Evolutionary conservation across 2,797 vertebrate genomes (phyloP), one percentile per base, ranked within the genome.

Genomic region (Periophthalmus magnuspinnatus): DNA sequence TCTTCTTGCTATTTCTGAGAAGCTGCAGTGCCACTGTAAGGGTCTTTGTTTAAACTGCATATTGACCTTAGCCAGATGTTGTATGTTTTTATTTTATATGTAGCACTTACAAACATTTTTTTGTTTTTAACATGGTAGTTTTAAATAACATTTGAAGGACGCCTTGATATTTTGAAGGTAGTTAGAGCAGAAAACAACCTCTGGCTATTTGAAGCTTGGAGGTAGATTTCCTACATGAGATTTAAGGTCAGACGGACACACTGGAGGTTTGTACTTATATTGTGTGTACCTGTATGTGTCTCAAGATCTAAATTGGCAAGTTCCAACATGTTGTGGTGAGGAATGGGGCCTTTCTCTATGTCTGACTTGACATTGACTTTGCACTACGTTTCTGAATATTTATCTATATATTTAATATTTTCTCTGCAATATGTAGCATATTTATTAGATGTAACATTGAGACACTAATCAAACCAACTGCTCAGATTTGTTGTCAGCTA

Each of bases 61-160:
- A 66, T 72, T 72, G 81, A 81, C 83, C 82, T 83, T 87, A 84
- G 84, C 78, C 22, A 45, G 78, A 86, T 88, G 87, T 54, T 54
- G 87, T 54, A 54, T 54, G 52, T 5, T 55, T 54, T 54, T 54
- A 54, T 54, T 54, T 9, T 22, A 54, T 10, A 55, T 55, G 21
- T 22, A 24, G 10, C 4, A 3, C 11, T 45, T 45, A 11, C 38
- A 45, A 13, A 45, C 41, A 28, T 45, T 45, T 41, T 41, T 45
- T 45, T 45, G 11, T 45, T 14, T 41, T 41, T 4, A 45, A 45
- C 13, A 13, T 16, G 5, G 13, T 14, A 14, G 41, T 14, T 45
- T 14, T 45, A 45, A 45, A 28, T 28, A 3, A 28, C 28, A 28
- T 28, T 28, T 28, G 28, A 28, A 28, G 28, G 28, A 28, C 3